These are phyloP conservation scores for Galaxias olidus DNA, from an alignment of 2,797 vertebrate species.

Conservation along the genomic window DNA sequence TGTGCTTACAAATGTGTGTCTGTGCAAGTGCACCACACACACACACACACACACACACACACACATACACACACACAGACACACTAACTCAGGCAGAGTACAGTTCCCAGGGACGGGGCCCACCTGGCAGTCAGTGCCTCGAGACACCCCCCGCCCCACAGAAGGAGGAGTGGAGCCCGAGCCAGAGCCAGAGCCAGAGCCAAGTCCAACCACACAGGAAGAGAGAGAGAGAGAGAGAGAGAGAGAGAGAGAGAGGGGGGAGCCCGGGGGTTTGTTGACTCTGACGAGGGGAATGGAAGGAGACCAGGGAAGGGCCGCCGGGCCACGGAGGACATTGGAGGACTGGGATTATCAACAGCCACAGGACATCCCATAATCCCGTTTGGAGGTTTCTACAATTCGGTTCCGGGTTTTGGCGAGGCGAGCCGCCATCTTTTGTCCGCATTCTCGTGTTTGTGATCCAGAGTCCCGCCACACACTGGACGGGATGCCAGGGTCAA, in stretches of 20 bases:
- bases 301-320: not conserved
- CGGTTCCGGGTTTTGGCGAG: too few relatives aligned
- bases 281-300: not conserved
- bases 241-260: not conserved
- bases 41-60: conserved; percentile 6
- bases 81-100: not conserved
- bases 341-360: not conserved
- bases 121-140: conserved; percentile 47
- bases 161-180: conserved; percentile 39
- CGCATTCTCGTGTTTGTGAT: too few relatives aligned
- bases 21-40: not conserved
- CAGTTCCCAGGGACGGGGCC: conserved; percentile 19
- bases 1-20: not conserved
- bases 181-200: conserved; percentile 14
- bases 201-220: not conserved
- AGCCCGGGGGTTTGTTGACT: not conserved
- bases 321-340: not conserved
- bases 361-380: too few relatives aligned
- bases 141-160: conserved; percentile 42
- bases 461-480: too few relatives aligned
- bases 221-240: conserved; percentile 19
- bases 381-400: too few relatives aligned
- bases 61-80: conserved; percentile 5
- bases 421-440: too few relatives aligned
- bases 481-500: too few relatives aligned